Conservation (phyloP, 2,888 invertebrate species). For the Lagria hirta region DNA sequence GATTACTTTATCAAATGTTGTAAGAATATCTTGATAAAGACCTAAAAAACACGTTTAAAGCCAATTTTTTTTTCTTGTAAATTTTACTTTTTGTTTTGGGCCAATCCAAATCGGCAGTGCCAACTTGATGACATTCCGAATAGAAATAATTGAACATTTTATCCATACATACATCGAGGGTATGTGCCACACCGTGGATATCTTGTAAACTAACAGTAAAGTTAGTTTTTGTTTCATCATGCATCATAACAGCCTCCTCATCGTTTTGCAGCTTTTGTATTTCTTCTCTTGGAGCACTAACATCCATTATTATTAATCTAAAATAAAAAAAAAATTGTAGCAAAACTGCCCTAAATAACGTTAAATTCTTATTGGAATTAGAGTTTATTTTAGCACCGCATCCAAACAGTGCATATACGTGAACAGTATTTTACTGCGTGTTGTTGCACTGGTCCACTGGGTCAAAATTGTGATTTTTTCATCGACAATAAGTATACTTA, state of each 20-base stretch:
- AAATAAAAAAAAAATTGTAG: too few species aligned
- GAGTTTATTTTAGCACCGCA: too few species aligned
- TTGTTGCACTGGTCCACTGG: too few species aligned
- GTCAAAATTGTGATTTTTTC: conserved; percentile 8
- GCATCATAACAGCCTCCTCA: conserved; percentile 60
- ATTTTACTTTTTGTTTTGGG: conserved; percentile 57
- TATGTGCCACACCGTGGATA: conserved; percentile 54
- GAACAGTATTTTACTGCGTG: too few species aligned
- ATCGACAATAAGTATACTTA: conserved; percentile 49
- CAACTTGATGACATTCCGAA: conserved; percentile 58
- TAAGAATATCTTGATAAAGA: conserved; percentile 63
- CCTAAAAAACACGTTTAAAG: conserved; percentile 42
- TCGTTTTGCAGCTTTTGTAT: conserved; percentile 51
- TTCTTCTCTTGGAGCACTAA: conserved; percentile 63
- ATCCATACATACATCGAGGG: conserved; percentile 77
- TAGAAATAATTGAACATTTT: conserved; percentile 71
- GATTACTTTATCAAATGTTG: conserved; percentile 77
- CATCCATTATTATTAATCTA: conserved; percentile 75
- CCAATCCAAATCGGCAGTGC: conserved; percentile 56
- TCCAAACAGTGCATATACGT: too few species aligned
- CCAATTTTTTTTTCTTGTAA: conserved; percentile 1
- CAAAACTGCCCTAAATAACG: too few species aligned
- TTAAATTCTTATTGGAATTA: too few species aligned
- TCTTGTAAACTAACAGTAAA: conserved; percentile 1
- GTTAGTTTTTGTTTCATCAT: conserved; percentile 55